Percentiles rank a stretch among this genome's conserved stretches.
phyloP scores from a whole-genome alignment of 2,888 invertebrate genomes.

The Arge pagana region DNA sequence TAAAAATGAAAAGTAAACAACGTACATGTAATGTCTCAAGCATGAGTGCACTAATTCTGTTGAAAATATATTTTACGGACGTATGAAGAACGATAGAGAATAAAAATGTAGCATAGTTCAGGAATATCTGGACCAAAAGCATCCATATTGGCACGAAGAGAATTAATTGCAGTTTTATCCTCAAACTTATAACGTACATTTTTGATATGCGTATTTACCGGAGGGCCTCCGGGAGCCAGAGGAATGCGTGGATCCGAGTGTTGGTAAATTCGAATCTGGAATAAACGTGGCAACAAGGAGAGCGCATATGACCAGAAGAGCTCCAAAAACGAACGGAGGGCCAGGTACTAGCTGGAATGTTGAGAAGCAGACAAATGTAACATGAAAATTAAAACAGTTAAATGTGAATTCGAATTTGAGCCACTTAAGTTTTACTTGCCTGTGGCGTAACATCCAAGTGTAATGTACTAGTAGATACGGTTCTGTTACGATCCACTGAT shows the following conservation, averaged over 20 bases:
- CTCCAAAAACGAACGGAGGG: conserved; percentile 98
- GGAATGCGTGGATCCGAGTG: conserved; percentile 60
- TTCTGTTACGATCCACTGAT: conserved; percentile 59
- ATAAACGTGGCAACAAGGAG: conserved; percentile 89
- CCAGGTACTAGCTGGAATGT: conserved; percentile 84
- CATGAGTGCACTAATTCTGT: too few relatives aligned
- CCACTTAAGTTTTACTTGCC: conserved; percentile 45
- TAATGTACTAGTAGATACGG: conserved; percentile 55
- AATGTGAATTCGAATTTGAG: conserved; percentile 26
- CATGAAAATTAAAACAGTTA: too few relatives aligned
- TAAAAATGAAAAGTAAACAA: too few relatives aligned
- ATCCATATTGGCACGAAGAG: too few relatives aligned
- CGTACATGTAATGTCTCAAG: too few relatives aligned
- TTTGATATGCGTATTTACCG: conserved; percentile 60
- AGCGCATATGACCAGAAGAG: conserved; percentile 94
- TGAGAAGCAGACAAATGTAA: conserved; percentile 22
- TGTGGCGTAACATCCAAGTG: conserved; percentile 62
- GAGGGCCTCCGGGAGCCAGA: conserved; percentile 67
- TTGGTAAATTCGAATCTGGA: conserved; percentile 67
- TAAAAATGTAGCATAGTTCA: not conserved
- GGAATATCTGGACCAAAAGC: conserved; percentile 11
- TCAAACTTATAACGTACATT: conserved; percentile 57
- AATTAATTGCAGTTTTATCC: conserved; percentile 1
- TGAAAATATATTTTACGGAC: too few relatives aligned
- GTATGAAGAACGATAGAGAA: too few relatives aligned